A percentile compares a stretch with the other conserved stretches of the same genome.
phyloP scores from a whole-genome alignment of 2,797 vertebrate genomes.

The Fratercula arctica region DNA sequence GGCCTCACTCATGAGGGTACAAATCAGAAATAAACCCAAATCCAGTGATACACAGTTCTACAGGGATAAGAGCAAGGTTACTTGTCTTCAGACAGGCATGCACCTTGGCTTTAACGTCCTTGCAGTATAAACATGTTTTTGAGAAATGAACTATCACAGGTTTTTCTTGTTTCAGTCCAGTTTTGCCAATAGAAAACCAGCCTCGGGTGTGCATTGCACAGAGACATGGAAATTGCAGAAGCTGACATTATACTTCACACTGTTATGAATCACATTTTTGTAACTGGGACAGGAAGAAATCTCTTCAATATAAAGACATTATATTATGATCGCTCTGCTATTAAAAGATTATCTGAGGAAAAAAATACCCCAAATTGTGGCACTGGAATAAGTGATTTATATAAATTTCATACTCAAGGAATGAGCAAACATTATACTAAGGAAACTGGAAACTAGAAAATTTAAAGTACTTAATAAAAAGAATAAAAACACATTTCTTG shows the following conservation, averaged over 20 bases:
- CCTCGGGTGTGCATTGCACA: neutral
- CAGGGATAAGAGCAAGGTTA: neutral
- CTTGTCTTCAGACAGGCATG: neutral
- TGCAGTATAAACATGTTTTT: neutral
- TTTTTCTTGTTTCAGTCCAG: neutral
- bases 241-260: neutral
- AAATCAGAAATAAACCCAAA: neutral
- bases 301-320: neutral
- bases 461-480: conserved; percentile 25
- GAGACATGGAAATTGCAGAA: neutral
- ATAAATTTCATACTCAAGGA: conserved; percentile 38
- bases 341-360: conserved; percentile 12
- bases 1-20: neutral
- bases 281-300: neutral
- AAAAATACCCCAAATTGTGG: neutral
- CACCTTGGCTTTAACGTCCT: neutral
- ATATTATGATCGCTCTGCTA: neutral
- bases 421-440: conserved; percentile 14
- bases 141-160: neutral
- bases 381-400: neutral
- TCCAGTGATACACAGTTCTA: neutral
- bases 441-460: conserved; percentile 31
- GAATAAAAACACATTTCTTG: neutral
- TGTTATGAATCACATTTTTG: neutral
- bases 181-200: neutral